Evolutionary conservation across 2,888 invertebrate genomes (phyloP).

Genomic region (Trileptium ribeirensis): DNA sequence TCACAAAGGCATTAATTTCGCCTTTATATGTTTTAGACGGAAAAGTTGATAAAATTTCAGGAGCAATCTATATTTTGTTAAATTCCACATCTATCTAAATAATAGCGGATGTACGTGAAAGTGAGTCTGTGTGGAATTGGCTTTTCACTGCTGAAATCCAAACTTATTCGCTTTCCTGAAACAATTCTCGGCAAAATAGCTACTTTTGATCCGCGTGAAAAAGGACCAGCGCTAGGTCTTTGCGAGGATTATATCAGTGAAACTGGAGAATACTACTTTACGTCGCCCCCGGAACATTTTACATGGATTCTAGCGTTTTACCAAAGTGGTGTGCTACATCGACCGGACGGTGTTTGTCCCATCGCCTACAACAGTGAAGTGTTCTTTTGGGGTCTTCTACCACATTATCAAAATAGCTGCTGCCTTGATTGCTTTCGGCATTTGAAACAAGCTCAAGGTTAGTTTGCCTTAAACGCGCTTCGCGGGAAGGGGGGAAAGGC

Average conservation of each 20-base stretch:
- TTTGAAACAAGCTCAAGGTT: not conserved
- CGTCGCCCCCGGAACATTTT: not conserved
- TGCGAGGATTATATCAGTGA: not conserved
- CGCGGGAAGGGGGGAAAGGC: no score
- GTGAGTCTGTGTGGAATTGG: not conserved
- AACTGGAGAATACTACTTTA: not conserved
- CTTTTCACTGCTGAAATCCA: not conserved
- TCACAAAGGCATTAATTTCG: no score
- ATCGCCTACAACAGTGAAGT: not conserved
- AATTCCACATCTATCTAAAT: no score
- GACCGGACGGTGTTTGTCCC: not conserved
- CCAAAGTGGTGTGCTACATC: not conserved
- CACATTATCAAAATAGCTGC: not conserved
- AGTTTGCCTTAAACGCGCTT: no score
- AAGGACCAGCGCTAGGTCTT: not conserved
- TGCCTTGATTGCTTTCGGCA: not conserved
- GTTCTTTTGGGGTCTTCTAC: not conserved
- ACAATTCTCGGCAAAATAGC: not conserved
- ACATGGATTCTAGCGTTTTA: not conserved
- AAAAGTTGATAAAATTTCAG: no score
- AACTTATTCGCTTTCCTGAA: not conserved
- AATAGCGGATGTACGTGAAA: not conserved
- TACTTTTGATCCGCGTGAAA: not conserved
- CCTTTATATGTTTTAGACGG: no score
- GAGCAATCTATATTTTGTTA: no score